phyloP scores from a whole-genome alignment of 2,797 vertebrate genomes.

The Streptopelia turtur region DNA sequence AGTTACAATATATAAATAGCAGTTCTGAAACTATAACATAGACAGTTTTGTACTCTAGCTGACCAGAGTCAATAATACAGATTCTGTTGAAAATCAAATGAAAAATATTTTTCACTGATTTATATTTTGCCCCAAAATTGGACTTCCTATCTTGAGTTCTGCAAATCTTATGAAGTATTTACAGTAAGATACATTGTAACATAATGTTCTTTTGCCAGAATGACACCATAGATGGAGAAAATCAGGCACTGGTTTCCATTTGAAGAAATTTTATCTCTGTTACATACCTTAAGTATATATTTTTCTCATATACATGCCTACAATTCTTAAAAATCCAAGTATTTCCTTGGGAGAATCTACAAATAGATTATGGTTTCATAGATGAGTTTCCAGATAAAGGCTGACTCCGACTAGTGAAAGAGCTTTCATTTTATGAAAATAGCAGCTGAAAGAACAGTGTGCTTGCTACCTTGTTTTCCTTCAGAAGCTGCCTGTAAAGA shows the following conservation, averaged over 20 bases:
- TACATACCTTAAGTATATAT: neutral
- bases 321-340: neutral
- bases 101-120: conserved; percentile 22
- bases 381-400: neutral
- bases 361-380: neutral
- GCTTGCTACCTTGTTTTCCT: neutral
- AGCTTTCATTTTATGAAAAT: neutral
- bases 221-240: neutral
- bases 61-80: neutral
- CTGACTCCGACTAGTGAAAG: neutral
- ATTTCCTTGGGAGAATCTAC: neutral
- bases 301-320: neutral
- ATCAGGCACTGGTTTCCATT: neutral
- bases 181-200: neutral
- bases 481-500: neutral
- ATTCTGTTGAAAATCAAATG: conserved; percentile 18
- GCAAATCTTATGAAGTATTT: neutral
- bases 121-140: neutral
- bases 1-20: conserved; percentile 25
- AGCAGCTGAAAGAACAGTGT: neutral
- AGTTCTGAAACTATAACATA: conserved; percentile 15
- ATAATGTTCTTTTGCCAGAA: neutral
- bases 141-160: neutral
- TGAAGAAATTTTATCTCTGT: neutral
- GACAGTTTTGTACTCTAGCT: neutral